These are phyloP conservation scores for Danio choprae DNA, from an alignment of 2,797 vertebrate genomes.

Conservation along the genomic window DNA sequence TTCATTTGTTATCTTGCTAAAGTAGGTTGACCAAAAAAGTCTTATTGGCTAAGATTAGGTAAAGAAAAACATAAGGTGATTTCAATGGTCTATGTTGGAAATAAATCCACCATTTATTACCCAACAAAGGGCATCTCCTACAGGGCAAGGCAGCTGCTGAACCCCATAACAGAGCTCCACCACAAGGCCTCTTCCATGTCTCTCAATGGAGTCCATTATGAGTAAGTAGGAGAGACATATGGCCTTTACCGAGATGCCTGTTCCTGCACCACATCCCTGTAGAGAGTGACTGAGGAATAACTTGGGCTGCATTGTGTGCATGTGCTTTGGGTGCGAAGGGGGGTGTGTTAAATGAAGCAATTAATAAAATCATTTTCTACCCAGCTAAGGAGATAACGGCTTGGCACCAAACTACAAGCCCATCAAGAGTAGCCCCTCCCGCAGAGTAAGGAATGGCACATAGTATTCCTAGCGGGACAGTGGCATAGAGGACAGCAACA, in stretches of 20 bases:
- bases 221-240: conserved; percentile 77
- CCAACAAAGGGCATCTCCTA: conserved; percentile 37
- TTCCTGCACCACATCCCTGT: conserved; percentile 69
- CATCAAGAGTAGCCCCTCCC: conserved; percentile 71
- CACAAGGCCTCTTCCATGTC: conserved; percentile 55
- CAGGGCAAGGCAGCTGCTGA: conserved; percentile 39
- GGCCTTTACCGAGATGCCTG: conserved; percentile 73
- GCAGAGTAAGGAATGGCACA: conserved; percentile 56
- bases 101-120: conserved; percentile 21
- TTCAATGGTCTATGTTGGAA: neutral
- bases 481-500: conserved; percentile 45
- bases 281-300: conserved; percentile 44
- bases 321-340: conserved; percentile 62
- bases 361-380: conserved; percentile 88
- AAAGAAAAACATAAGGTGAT: neutral
- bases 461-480: conserved; percentile 66
- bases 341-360: conserved; percentile 82
- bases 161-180: conserved; percentile 19
- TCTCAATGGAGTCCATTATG: conserved; percentile 71
- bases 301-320: conserved; percentile 40
- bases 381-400: conserved; percentile 84
- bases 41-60: neutral
- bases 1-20: neutral
- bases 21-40: neutral
- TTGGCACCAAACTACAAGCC: conserved; percentile 79